These are phyloP conservation scores for Tetraodon nigroviridis DNA, from an alignment of 2,113 vertebrate genomes.

Conservation along the genomic window DNA sequence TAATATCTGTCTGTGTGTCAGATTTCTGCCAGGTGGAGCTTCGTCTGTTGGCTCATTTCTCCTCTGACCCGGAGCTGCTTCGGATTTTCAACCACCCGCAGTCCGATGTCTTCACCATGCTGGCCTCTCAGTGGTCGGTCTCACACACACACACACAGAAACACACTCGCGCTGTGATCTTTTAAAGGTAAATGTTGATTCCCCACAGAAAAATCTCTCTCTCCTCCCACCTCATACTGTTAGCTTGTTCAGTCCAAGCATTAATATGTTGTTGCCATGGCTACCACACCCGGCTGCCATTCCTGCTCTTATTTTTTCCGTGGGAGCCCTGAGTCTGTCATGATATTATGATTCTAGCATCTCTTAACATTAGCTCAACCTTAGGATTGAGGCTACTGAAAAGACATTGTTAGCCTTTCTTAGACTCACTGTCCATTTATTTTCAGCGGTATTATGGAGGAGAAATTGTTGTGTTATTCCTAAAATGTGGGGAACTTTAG, in stretches of 20 bases:
- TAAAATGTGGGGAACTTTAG: background rate
- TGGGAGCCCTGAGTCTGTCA: conserved; percentile 20
- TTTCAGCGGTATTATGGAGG: too few relatives aligned
- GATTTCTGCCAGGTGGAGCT: conserved; percentile 94
- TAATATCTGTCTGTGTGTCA: conserved; percentile 46
- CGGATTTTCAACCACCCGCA: conserved; percentile 80
- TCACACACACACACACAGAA: conserved; percentile 10
- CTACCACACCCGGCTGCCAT: conserved; percentile 37
- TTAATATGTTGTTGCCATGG: conserved; percentile 59
- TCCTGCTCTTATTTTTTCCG: conserved; percentile 7
- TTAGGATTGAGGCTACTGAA: too few relatives aligned
- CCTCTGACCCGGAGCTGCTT: conserved; percentile 86
- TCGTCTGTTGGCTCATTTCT: conserved; percentile 88
- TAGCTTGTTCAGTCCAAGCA: conserved; percentile 38
- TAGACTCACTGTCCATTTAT: too few relatives aligned
- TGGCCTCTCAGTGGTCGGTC: conserved; percentile 87
- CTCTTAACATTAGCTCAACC: conserved; percentile 6
- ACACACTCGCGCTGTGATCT: conserved; percentile 13
- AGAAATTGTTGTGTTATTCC: background rate
- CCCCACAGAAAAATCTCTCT: conserved; percentile 4
- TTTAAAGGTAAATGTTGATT: conserved; percentile 36
- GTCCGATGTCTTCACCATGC: conserved; percentile 80
- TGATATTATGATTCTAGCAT: conserved; percentile 13
- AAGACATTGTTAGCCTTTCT: too few relatives aligned
- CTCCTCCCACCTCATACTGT: conserved; percentile 1